Conservation (phyloP, 35 echinoderm and acorn worm species). For the Patiria miniata region DNA sequence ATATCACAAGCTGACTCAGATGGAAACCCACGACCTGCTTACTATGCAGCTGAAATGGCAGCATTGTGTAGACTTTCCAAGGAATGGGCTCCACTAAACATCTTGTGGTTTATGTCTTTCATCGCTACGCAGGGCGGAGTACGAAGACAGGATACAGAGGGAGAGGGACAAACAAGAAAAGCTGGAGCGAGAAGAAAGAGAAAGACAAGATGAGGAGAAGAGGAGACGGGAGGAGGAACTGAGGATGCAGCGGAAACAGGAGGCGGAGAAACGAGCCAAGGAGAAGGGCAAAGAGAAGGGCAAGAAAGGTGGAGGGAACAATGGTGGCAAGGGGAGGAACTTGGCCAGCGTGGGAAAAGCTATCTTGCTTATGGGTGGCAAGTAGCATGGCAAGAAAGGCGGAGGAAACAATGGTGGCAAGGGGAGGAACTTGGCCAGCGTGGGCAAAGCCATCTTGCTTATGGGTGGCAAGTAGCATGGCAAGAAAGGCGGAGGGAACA, state of each 20-base stretch:
- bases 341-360: slow-evolving; percentile 8
- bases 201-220: slow-evolving; percentile 35
- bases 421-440: too few relatives aligned
- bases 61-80: too few relatives aligned
- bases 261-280: slow-evolving; percentile 15
- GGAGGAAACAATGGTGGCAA: too few relatives aligned
- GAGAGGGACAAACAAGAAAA: not conserved
- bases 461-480: too few relatives aligned
- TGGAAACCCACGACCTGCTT: too few relatives aligned
- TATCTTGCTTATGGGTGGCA: not conserved
- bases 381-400: too few relatives aligned
- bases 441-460: too few relatives aligned
- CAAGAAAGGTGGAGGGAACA: slow-evolving; percentile 8
- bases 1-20: too few relatives aligned
- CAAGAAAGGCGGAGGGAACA: too few relatives aligned
- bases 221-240: slow-evolving; percentile 16
- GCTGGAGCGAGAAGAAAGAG: slow-evolving; percentile 26
- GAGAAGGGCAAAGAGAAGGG: slow-evolving; percentile 40
- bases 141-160: not conserved
- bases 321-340: not conserved
- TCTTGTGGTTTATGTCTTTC: too few relatives aligned
- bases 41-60: too few relatives aligned
- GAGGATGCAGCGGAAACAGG: slow-evolving; percentile 22
- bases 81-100: too few relatives aligned
- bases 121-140: not conserved